Conservation (phyloP, 1,140 invertebrate species). For the Drosophila nasuta region DNA sequence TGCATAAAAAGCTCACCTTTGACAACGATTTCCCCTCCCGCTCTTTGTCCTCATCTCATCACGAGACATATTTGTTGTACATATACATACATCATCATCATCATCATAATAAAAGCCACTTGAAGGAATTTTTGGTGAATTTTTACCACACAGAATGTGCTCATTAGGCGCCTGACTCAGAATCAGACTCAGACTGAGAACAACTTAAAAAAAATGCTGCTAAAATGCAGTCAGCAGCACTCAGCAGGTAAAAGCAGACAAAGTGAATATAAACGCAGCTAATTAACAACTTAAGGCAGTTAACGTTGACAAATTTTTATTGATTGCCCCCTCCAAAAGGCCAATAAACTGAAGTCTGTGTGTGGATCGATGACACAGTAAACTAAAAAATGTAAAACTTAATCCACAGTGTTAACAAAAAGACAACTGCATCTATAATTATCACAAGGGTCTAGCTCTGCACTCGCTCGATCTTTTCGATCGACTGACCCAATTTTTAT, state of each 20-base stretch:
- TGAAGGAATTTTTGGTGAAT: constrained; percentile 35
- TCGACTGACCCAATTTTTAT: constrained; percentile 7
- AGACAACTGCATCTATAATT: not conserved
- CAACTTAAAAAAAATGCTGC: constrained; percentile 26
- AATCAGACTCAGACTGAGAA: constrained; percentile 33
- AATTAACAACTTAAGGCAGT: constrained; percentile 16
- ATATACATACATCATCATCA: constrained; percentile 7
- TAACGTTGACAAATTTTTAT: constrained; percentile 6
- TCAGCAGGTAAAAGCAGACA: not conserved
- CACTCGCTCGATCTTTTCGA: not conserved
- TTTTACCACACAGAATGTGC: constrained; percentile 27
- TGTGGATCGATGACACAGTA: constrained; percentile 14
- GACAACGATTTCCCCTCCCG: constrained; percentile 42
- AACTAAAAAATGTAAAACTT: not conserved
- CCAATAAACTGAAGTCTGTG: constrained; percentile 2
- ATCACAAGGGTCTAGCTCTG: not conserved
- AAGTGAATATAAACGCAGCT: not conserved
- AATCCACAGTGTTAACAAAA: no score
- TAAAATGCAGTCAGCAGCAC: no score
- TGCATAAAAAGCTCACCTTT: constrained; percentile 65
- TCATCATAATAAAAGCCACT: constrained; percentile 48
- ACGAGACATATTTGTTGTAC: constrained; percentile 13
- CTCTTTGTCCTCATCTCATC: not conserved
- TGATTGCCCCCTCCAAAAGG: not conserved
- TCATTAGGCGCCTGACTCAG: constrained; percentile 48